Evolutionary conservation across 2,888 invertebrate genomes (phyloP), one percentile per base, ranked within the genome.

Genomic region (Patella ulyssiponensis): DNA sequence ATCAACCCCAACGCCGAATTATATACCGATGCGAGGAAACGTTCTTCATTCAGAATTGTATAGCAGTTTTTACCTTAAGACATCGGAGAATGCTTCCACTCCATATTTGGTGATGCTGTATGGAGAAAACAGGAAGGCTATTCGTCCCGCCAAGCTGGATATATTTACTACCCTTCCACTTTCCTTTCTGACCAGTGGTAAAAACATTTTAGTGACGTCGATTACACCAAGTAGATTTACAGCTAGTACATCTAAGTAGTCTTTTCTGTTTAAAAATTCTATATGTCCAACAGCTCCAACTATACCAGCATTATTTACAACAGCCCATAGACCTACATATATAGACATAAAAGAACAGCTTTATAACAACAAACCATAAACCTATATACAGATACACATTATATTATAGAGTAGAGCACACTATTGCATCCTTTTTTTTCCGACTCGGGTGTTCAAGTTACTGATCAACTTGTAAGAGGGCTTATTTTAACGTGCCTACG

Each of bases 151-250:
- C 17, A 84, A 83, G 58, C 88, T 87, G 51, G 86, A 82, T 17
- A 87, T 86, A 80, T 86, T 88, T 9, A 90, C 85, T 56, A 89
- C 77, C 1, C 89, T 83, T 1, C 89, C 90, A 70, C 79, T 78
- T 11, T 81, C 81, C 44, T 81, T 79, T n/a, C 86, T 83, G n/a
- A 89, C 54, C 15, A 89, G 76, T 0, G 89, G 89, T 17, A 88
- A 79, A 77, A 88, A 89, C 3, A 80, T 73, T 15, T 79, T 79
- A 0, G 86, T 85, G 54, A 85, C 83, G 52, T 87, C 85, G 14
- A 92, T 88, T 5, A 91, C 87, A 9, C 92, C 92, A 75, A 87
- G 87, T 5, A 89, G 77, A 81, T 92, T 92, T 54, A 90, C 86
- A 9, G 83, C 80, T 33, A 87, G 79, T 17, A 78, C 79, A 1